Evolutionary conservation across 2,888 invertebrate species (phyloP), one percentile per base, ranked within the genome.

Genomic region (Endomychus coccineus): DNA sequence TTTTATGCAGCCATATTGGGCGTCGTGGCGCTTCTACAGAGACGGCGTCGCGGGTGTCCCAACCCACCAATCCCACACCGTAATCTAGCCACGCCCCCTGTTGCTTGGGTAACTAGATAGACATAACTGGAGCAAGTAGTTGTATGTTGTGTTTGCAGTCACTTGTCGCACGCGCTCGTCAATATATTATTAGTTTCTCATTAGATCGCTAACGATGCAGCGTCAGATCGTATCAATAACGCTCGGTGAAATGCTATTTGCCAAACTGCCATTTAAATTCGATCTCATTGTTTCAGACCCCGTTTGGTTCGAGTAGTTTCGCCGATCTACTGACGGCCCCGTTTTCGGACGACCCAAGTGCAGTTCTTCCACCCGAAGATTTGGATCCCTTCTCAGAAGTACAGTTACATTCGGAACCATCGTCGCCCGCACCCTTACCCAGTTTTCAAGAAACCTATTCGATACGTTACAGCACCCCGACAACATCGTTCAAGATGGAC

Each of bases 371-470:
- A 28, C 76, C 80, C 59, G 82, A 82, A 62, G 81, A 82, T 53
- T 69, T 82, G 59, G 82, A 83, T 59, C 81, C 82, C 16, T 81
- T 82, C 62, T 78, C 80, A 46, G 82, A 81, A 70, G 77, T 81
- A 41, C 76, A 59, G 42, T 57, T 64, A 40, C 61, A 58, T 21
- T 60, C 62, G 24, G 61, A 61, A 34, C 62, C 62, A 7, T 49
- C 64, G 10, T 63, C 64, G 6, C 62, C 66, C 19, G 50, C 54
- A 30, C 45, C 57, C 5, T 67, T 88, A 56, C 88, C 88, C 45
- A 87, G 87, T 68, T 88, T 88, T 69, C 85, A 89, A 70, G 89
- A 89, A 69, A 89, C 86, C 16, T 87, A 87, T 65, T 83, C 84
- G 39, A 77, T 84, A 30, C 79, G 83, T 44, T 83, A 83, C 58